These are phyloP conservation scores for Cinara cedri DNA, from an alignment of 2,888 invertebrate genomes.

Conservation along the genomic window DNA sequence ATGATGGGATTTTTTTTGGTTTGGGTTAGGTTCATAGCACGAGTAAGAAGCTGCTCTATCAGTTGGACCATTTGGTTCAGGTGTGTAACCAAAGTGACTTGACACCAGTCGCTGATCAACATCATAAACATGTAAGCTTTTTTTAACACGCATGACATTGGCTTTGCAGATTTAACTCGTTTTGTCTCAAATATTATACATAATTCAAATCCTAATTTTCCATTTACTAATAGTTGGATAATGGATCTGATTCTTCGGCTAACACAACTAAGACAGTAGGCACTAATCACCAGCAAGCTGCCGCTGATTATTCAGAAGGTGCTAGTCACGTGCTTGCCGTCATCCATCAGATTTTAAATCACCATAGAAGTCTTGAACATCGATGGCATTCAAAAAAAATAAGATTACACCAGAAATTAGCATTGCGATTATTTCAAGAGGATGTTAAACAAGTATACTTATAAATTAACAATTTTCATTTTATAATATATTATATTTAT, in stretches of 20 bases:
- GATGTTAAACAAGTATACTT: slow-evolving; percentile 86
- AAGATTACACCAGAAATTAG: slow-evolving; percentile 91
- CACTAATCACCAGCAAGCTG: slow-evolving; percentile 74
- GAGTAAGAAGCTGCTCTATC: slow-evolving; percentile 93
- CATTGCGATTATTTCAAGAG: slow-evolving; percentile 91
- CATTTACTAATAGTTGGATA: slow-evolving; percentile 57
- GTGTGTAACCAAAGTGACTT: slow-evolving; percentile 87
- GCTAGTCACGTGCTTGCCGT: slow-evolving; percentile 95
- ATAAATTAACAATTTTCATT: slow-evolving; percentile 33
- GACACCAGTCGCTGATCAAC: slow-evolving; percentile 64
- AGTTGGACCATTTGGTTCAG: slow-evolving; percentile 93
- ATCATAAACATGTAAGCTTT: slow-evolving; percentile 75
- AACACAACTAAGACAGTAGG: slow-evolving; percentile 45
- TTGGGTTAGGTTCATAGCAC: slow-evolving; percentile 83
- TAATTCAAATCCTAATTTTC: neutral
- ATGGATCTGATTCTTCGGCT: slow-evolving; percentile 59
- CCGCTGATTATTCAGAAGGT: slow-evolving; percentile 94
- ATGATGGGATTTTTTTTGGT: slow-evolving; percentile 47
- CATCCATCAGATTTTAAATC: slow-evolving; percentile 94
- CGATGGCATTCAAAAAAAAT: slow-evolving; percentile 95
- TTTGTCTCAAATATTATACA: neutral
- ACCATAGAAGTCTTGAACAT: slow-evolving; percentile 91
- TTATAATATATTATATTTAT: neutral
- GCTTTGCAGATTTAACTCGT: slow-evolving; percentile 35
- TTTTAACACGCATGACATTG: slow-evolving; percentile 57